Evolutionary conservation across 2,888 invertebrate species (phyloP).

Genomic region (Epirrita christyi): DNA sequence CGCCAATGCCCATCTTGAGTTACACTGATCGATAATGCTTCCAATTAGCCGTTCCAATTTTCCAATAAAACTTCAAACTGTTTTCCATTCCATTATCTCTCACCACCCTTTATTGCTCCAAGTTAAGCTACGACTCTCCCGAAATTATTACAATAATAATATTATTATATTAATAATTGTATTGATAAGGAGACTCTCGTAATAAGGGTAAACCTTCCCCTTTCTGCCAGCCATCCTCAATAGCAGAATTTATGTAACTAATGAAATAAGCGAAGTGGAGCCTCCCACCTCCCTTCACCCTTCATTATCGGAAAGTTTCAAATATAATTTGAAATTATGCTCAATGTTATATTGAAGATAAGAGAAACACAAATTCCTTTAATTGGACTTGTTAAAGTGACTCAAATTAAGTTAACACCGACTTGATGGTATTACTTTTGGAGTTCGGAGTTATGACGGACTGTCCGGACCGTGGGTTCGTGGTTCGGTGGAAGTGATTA

Average conservation of each 20-base stretch:
- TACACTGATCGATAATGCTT: conserved; percentile 78
- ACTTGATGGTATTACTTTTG: conserved; percentile 85
- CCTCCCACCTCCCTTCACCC: conserved; percentile 67
- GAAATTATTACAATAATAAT: conserved; percentile 85
- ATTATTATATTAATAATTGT: conserved; percentile 85
- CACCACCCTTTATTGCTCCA: conserved; percentile 82
- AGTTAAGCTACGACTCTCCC: conserved; percentile 82
- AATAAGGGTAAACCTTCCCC: conserved; percentile 85
- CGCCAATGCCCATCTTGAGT: conserved; percentile 62
- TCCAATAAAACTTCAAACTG: conserved; percentile 85
- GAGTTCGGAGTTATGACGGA: conserved; percentile 82
- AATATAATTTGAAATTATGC: conserved; percentile 86
- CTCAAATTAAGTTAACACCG: conserved; percentile 85
- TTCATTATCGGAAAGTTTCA: conserved; percentile 86
- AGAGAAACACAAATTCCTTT: conserved; percentile 86
- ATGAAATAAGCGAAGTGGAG: conserved; percentile 84
- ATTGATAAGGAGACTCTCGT: conserved; percentile 85
- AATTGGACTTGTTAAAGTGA: conserved; percentile 86
- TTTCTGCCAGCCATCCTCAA: conserved; percentile 84
- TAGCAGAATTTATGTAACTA: conserved; percentile 85
- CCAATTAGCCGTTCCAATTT: conserved; percentile 84
- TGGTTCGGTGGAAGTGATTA: conserved; percentile 68
- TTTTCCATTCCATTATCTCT: conserved; percentile 85
- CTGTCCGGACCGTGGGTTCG: conserved; percentile 31
- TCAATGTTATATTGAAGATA: conserved; percentile 86